These are phyloP conservation scores for Drosophila elegans DNA, from an alignment of 1,140 invertebrate genomes.

Conservation along the genomic window DNA sequence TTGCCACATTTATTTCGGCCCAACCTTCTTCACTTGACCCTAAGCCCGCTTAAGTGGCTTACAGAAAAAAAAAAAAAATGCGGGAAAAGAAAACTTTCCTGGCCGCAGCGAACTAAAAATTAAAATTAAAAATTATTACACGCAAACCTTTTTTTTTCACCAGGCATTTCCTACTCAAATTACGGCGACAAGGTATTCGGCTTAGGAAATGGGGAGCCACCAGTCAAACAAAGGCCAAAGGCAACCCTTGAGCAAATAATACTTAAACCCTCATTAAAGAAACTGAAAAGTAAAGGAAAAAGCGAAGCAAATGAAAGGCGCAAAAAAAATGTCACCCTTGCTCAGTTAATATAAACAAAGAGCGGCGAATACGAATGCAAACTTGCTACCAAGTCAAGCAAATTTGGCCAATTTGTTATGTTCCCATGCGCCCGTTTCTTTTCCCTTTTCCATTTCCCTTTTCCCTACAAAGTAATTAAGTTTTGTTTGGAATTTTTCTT, in stretches of 20 bases:
- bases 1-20: constrained; percentile 41
- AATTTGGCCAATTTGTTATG: constrained; percentile 79
- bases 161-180: constrained; percentile 46
- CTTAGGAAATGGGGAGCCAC: constrained; percentile 25
- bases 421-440: constrained; percentile 3
- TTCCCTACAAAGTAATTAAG: constrained; percentile 71
- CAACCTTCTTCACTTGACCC: constrained; percentile 26
- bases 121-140: constrained; percentile 82
- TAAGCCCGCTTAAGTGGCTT: constrained; percentile 54
- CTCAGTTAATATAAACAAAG: constrained; percentile 81
- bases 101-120: constrained; percentile 72
- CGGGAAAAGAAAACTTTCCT: constrained; percentile 34
- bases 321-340: constrained; percentile 70
- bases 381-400: constrained; percentile 74
- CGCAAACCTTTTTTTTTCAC: constrained; percentile 36
- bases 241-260: constrained; percentile 80
- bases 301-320: constrained; percentile 12
- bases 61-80: constrained; percentile 14
- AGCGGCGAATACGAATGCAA: constrained; percentile 63
- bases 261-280: constrained; percentile 81
- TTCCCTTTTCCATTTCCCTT: background rate
- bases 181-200: constrained; percentile 57
- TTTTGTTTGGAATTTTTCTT: constrained; percentile 79
- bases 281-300: constrained; percentile 49
- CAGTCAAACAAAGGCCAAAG: constrained; percentile 73